These are phyloP conservation scores for Ceyx margarethae DNA, from an alignment of 2,113 vertebrate species.

Conservation along the genomic window DNA sequence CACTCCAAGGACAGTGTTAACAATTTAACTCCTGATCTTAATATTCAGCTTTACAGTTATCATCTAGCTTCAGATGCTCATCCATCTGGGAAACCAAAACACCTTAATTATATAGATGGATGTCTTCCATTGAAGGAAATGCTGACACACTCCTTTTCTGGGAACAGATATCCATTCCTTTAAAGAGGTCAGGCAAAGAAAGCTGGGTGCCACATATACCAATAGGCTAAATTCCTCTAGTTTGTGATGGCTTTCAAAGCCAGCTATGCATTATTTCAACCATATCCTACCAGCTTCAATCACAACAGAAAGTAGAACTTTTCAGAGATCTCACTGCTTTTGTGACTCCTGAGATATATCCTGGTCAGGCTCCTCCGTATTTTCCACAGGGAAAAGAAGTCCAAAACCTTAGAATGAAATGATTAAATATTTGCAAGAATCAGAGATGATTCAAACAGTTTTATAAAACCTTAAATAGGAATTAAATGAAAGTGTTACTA, in stretches of 20 bases:
- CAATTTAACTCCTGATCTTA: background rate
- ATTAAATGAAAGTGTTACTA: background rate
- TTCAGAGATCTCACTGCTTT: background rate
- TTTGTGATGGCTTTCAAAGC: background rate
- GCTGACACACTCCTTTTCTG: background rate
- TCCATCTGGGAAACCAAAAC: background rate
- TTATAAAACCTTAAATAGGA: background rate
- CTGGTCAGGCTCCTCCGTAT: background rate
- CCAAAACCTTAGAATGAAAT: background rate
- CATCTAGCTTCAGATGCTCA: background rate
- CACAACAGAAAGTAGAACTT: background rate
- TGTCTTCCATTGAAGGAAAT: background rate
- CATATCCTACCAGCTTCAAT: background rate
- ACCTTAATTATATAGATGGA: background rate
- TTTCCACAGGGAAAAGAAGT: background rate
- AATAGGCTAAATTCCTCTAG: background rate
- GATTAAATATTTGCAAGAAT: background rate
- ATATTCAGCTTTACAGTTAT: background rate
- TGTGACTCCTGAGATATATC: background rate
- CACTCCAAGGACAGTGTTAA: background rate
- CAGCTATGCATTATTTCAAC: background rate
- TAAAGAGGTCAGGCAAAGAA: background rate
- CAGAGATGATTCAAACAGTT: background rate
- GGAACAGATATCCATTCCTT: background rate
- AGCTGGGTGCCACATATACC: background rate